A percentile compares a stretch with the other conserved stretches of the same genome.
phyloP scores from a whole-genome alignment of 2,113 vertebrate genomes.

The Struthidea cinerea region DNA sequence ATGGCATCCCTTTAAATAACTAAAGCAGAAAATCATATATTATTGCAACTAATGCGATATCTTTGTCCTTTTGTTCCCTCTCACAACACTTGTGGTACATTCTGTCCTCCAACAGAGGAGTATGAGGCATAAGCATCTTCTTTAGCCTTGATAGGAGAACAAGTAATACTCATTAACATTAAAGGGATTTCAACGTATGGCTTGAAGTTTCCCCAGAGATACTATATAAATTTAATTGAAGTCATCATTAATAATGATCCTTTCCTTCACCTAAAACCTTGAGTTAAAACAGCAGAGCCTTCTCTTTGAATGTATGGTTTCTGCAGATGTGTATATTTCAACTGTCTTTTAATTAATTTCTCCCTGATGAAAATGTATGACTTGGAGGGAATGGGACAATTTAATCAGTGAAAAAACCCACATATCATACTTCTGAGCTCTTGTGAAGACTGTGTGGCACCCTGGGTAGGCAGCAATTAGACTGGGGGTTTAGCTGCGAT shows the following conservation, averaged over 20 bases:
- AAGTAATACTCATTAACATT: conserved; percentile 1
- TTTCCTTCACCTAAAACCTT: neutral
- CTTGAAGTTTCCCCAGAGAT: conserved; percentile 11
- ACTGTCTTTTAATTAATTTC: neutral
- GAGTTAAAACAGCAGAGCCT: neutral
- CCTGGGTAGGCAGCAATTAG: neutral
- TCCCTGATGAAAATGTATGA: neutral
- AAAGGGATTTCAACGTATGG: conserved; percentile 20
- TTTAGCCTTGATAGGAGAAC: neutral
- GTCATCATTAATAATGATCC: neutral
- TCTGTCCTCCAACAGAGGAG: neutral
- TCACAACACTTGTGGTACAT: neutral
- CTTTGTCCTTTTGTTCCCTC: neutral
- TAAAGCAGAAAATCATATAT: neutral
- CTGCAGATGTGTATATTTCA: neutral
- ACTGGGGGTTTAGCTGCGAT: neutral
- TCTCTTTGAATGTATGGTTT: neutral
- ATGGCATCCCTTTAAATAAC: neutral
- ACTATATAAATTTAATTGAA: neutral
- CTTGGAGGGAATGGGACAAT: neutral
- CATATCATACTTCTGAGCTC: neutral
- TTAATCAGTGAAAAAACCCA: neutral
- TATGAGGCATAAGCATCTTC: neutral
- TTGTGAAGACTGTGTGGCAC: neutral
- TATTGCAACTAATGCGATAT: neutral